A percentile compares a stretch with the other conserved stretches of the same genome.
Conservation (phyloP, 2,888 invertebrate genomes). For the Drosophila bunnanda region DNA sequence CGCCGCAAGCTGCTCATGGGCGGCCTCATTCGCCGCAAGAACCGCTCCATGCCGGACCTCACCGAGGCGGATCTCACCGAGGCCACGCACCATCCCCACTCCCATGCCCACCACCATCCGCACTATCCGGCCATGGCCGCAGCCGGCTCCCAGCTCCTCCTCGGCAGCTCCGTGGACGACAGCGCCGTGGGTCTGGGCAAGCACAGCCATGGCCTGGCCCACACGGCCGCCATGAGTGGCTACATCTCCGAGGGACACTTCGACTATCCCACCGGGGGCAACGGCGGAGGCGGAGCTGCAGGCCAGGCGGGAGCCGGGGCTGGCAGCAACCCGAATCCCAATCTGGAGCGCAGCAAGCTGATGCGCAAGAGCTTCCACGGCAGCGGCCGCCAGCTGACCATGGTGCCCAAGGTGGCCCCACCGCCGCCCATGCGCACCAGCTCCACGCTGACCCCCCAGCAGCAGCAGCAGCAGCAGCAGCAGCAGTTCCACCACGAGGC, state of each 20-base stretch:
- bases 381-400: slow-evolving; percentile 92
- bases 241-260: slow-evolving; percentile 95
- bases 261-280: slow-evolving; percentile 86
- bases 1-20: slow-evolving; percentile 95
- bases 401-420: slow-evolving; percentile 92
- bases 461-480: slow-evolving; percentile 85
- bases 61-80: slow-evolving; percentile 88
- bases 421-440: slow-evolving; percentile 95
- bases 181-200: slow-evolving; percentile 88
- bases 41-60: slow-evolving; percentile 95
- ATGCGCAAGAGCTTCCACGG: slow-evolving; percentile 96
- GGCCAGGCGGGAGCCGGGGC: not conserved
- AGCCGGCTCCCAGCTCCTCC: slow-evolving; percentile 66
- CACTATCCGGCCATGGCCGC: slow-evolving; percentile 23
- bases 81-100: not conserved
- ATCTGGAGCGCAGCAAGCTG: slow-evolving; percentile 92
- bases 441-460: slow-evolving; percentile 88
- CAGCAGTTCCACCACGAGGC: slow-evolving; percentile 86
- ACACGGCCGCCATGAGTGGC: slow-evolving; percentile 86
- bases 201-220: slow-evolving; percentile 76
- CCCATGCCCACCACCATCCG: not conserved
- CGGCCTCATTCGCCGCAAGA: slow-evolving; percentile 93
- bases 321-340: slow-evolving; percentile 87
- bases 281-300: not conserved
- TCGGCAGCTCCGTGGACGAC: slow-evolving; percentile 89